These are phyloP conservation scores for Lethrus apterus DNA, from an alignment of 1,140 invertebrate species.

Conservation along the genomic window DNA sequence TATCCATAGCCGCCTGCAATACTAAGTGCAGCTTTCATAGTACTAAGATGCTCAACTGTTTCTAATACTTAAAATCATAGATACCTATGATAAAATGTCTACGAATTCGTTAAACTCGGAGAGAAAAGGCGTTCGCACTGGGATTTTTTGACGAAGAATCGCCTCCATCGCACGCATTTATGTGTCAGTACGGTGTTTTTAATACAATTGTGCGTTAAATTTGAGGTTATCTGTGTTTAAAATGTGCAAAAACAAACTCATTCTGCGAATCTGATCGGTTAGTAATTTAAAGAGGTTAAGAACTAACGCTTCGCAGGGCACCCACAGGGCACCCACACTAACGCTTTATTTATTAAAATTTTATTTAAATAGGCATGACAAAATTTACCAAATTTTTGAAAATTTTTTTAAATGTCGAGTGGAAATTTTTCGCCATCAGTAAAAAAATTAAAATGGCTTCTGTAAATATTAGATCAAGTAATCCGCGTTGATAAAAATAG, in stretches of 20 bases:
- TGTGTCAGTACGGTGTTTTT: constrained; percentile 6
- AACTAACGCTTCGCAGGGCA: no score
- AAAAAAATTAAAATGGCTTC: constrained; percentile 22
- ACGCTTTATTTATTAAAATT: no score
- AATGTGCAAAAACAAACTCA: constrained; percentile 3
- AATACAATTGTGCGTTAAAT: constrained; percentile 2
- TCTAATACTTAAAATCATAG: constrained; percentile 31
- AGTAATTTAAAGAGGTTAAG: no score
- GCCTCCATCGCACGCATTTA: no score
- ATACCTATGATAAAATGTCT: constrained; percentile 31
- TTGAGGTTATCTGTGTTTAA: constrained; percentile 9
- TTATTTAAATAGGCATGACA: no score
- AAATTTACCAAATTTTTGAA: no score
- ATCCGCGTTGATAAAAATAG: constrained; percentile 35
- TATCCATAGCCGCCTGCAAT: constrained; percentile 24
- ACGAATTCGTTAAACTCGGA: no score
- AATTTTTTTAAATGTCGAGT: constrained; percentile 4
- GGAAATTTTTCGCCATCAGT: no score
- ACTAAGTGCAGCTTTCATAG: constrained; percentile 33
- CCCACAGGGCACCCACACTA: background rate
- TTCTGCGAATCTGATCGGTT: no score
- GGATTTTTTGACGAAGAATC: no score
- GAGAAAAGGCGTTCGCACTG: no score
- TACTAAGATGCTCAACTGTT: constrained; percentile 33
- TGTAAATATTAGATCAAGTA: constrained; percentile 21